Evolutionary conservation across 2,797 vertebrate genomes (phyloP).

Genomic region (Anguilla marmorata): DNA sequence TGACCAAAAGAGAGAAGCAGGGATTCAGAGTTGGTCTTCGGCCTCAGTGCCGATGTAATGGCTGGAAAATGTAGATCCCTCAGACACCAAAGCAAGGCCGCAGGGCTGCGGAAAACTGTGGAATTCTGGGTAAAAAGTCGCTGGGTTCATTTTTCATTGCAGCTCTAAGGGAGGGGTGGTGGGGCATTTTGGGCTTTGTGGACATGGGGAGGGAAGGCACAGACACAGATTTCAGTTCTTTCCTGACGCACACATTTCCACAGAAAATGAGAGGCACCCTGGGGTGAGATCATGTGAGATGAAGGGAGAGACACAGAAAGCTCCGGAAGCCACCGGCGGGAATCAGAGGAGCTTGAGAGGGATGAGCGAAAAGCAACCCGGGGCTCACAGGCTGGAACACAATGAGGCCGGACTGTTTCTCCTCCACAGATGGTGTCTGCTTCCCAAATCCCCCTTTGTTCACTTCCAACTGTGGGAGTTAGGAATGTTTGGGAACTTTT

Average conservation of each 20-base stretch:
- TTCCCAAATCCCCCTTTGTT: neutral
- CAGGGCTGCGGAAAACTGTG: slow-evolving; percentile 52
- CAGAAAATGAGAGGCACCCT: neutral
- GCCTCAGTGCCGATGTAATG: slow-evolving; percentile 31
- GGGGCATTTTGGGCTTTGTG: slow-evolving; percentile 10
- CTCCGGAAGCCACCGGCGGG: neutral
- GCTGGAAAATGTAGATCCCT: slow-evolving; percentile 40
- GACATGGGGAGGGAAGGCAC: neutral
- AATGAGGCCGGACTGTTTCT: neutral
- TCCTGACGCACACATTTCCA: neutral
- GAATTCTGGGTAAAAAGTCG: slow-evolving; percentile 35
- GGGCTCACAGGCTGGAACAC: neutral
- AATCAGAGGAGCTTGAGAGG: neutral
- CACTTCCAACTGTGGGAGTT: neutral
- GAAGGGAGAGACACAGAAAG: slow-evolving; percentile 7
- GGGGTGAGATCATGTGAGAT: neutral
- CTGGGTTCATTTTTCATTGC: slow-evolving; percentile 37
- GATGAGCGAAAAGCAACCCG: neutral
- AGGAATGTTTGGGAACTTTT: neutral
- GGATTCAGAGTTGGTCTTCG: slow-evolving; percentile 36
- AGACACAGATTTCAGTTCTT: neutral
- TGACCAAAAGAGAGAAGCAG: neutral
- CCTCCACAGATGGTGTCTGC: slow-evolving; percentile 13
- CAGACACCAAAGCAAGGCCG: slow-evolving; percentile 66
- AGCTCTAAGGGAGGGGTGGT: slow-evolving; percentile 22